These are phyloP conservation scores for Thomomys bottae DNA, from an alignment of 2,113 vertebrate genomes.

Conservation along the genomic window DNA sequence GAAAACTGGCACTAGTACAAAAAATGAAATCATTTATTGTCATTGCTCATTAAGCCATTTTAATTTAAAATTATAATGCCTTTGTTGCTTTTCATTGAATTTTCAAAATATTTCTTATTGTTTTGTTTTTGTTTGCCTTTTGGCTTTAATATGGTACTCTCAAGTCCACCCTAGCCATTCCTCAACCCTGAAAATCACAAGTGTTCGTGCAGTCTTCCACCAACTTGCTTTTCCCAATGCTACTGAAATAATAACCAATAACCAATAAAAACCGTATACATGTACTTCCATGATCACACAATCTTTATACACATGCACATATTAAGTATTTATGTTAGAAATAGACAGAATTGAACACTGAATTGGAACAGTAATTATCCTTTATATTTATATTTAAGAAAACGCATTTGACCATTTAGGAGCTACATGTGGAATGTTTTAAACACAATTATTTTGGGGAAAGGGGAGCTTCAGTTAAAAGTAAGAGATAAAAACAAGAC, in stretches of 20 bases:
- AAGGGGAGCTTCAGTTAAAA: background rate
- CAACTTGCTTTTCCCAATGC: background rate
- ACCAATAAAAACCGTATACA: background rate
- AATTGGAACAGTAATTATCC: constrained; percentile 3
- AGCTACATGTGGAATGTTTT: too few species aligned
- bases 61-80: background rate
- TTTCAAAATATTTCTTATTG: too few species aligned
- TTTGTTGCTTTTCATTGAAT: too few species aligned
- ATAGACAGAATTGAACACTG: constrained; percentile 34
- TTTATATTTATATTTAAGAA: too few species aligned
- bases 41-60: background rate
- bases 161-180: too few species aligned
- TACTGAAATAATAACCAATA: background rate
- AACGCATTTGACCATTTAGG: constrained; percentile 14
- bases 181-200: too few species aligned
- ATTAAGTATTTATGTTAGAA: too few species aligned
- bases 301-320: too few species aligned
- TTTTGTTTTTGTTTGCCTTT: too few species aligned
- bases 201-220: background rate
- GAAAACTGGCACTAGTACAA: background rate
- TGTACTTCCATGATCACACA: too few species aligned
- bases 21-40: background rate
- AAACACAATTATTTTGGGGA: too few species aligned
- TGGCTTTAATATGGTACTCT: too few species aligned
- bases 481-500: constrained; percentile 6